Percentiles rank a stretch among this genome's conserved stretches.
phyloP scores from a whole-genome alignment of 1,140 invertebrate genomes.

The Heterodera schachtii region DNA sequence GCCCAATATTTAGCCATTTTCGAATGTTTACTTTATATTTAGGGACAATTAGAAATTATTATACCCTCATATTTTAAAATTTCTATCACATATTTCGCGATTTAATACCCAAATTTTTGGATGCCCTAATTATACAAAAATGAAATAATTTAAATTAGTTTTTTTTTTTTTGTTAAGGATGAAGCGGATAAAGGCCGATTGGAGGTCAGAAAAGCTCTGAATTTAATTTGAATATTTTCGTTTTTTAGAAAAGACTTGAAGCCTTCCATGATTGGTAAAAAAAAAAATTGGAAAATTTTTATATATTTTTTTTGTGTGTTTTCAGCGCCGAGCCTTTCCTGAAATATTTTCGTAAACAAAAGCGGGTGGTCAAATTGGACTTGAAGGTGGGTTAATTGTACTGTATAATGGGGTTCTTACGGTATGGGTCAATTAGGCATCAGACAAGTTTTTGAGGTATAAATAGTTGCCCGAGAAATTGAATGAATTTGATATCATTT shows the following conservation, averaged over 20 bases:
- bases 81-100: too few relatives aligned
- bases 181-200: conserved; percentile 60
- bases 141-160: not conserved
- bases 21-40: too few relatives aligned
- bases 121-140: not conserved
- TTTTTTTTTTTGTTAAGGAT: conserved; percentile 55
- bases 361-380: conserved; percentile 51
- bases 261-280: conserved; percentile 46
- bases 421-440: too few relatives aligned
- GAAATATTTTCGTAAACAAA: conserved; percentile 55
- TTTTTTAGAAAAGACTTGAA: conserved; percentile 53
- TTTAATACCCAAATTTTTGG: not conserved
- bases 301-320: not conserved
- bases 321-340: conserved; percentile 49
- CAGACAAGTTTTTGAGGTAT: too few relatives aligned
- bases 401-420: too few relatives aligned
- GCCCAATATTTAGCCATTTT: too few relatives aligned
- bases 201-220: conserved; percentile 37
- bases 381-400: conserved; percentile 27
- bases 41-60: too few relatives aligned
- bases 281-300: not conserved
- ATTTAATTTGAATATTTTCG: conserved; percentile 7
- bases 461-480: too few relatives aligned
- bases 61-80: too few relatives aligned
- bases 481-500: too few relatives aligned